These are phyloP conservation scores for Harpagifer antarcticus DNA, from an alignment of 2,797 vertebrate genomes.

Conservation along the genomic window DNA sequence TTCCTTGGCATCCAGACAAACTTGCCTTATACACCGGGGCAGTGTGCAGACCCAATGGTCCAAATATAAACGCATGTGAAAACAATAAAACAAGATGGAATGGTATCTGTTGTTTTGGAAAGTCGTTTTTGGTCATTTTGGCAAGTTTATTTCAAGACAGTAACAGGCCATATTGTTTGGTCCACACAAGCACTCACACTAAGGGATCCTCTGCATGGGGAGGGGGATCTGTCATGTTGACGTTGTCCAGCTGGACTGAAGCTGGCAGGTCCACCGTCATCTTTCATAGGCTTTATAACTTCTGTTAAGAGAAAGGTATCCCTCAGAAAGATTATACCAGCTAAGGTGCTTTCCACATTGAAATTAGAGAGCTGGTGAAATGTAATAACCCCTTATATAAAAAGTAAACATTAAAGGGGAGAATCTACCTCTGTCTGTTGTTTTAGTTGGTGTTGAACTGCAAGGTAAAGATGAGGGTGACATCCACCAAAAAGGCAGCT, in stretches of 20 bases:
- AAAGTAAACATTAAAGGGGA: not conserved
- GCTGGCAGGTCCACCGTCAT: slow-evolving; percentile 16
- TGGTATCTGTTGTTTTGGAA: not conserved
- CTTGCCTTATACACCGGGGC: slow-evolving; percentile 10
- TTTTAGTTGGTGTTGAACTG: slow-evolving; percentile 70
- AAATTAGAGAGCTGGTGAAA: not conserved
- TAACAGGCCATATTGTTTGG: not conserved
- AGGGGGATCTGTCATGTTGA: slow-evolving; percentile 50
- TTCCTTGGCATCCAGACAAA: slow-evolving; percentile 9
- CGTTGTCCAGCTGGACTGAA: slow-evolving; percentile 39
- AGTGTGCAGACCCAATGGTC: slow-evolving; percentile 21
- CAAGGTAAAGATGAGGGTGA: slow-evolving; percentile 69
- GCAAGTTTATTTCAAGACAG: not conserved
- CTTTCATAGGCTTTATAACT: slow-evolving; percentile 35
- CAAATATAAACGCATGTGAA: not conserved
- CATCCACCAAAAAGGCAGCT: slow-evolving; percentile 88
- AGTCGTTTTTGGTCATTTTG: slow-evolving; percentile 3
- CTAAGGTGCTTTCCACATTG: not conserved
- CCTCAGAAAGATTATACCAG: not conserved
- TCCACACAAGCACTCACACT: slow-evolving; percentile 66
- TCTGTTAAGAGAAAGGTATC: slow-evolving; percentile 31
- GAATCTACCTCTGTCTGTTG: slow-evolving; percentile 50
- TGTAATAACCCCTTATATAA: not conserved
- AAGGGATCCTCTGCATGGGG: slow-evolving; percentile 59
- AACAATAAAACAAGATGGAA: slow-evolving; percentile 5